Evolutionary conservation across 2,888 invertebrate genomes (phyloP).

Genomic region (Cyclophora punctaria): DNA sequence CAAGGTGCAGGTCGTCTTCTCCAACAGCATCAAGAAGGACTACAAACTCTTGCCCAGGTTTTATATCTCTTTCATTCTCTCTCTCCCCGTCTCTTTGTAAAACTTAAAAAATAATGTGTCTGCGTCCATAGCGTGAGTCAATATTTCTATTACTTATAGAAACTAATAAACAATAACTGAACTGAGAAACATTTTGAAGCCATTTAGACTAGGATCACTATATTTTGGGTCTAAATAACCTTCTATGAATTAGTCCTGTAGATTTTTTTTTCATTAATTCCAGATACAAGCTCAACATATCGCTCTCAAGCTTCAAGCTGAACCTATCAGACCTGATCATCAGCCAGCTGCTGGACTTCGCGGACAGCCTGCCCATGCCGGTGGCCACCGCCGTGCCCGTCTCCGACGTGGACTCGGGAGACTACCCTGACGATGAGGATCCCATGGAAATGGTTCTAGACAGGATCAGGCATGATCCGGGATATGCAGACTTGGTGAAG

Average conservation of each 20-base stretch:
- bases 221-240: too few relatives aligned
- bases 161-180: too few relatives aligned
- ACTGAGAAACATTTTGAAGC: too few relatives aligned
- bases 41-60: conserved; percentile 80
- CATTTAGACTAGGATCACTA: too few relatives aligned
- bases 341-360: conserved; percentile 78
- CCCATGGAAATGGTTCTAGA: conserved; percentile 44
- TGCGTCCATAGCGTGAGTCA: too few relatives aligned
- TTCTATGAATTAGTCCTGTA: neutral
- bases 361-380: conserved; percentile 61
- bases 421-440: conserved; percentile 50
- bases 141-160: too few relatives aligned
- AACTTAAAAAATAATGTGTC: too few relatives aligned
- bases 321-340: conserved; percentile 85
- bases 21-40: conserved; percentile 83
- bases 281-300: conserved; percentile 85
- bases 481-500: conserved; percentile 51
- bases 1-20: conserved; percentile 78
- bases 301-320: conserved; percentile 81
- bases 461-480: conserved; percentile 51
- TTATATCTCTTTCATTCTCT: neutral
- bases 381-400: conserved; percentile 65
- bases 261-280: conserved; percentile 1
- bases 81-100: too few relatives aligned
- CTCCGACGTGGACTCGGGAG: conserved; percentile 62